Base-by-base conservation (phyloP, 2,113 vertebrate genomes). In the Cryptomyrus ogoouensis region DNA sequence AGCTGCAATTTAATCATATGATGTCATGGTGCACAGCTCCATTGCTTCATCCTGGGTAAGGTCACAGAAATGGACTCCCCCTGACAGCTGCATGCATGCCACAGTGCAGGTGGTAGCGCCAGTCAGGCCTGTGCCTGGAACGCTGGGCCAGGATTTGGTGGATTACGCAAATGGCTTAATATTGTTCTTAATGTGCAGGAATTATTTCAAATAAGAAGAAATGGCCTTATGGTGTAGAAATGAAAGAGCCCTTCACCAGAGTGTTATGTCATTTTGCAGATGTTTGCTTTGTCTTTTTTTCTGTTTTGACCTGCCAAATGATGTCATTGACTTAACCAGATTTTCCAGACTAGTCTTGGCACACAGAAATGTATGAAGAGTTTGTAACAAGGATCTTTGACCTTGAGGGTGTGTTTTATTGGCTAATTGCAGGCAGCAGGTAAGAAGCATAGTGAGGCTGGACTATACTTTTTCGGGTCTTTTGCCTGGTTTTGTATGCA, bases 81-180 rank as follows among this genome's bases (percentile, higher is more conserved):
- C 46, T 21, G n/a, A 47, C 49, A 89, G 52, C 31, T 85, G 86
- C 66, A 77, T 1, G 17, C 27, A 46, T n/a, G 39, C 49, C 46
- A 21, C 35, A 70, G 50, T 39, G 50, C 89, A 84, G 80, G 77
- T 44, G 77, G 52, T 89, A 39, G 52, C 7, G n/a, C 77, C 80
- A 47, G 53, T 31, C 35, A 5, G 50, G 49, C 27, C 21, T 2
- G 27, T 31, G 88, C 87, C 49, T 56, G 74, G 88, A 21, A 31
- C 56, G 89, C 91, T 93, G 17, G 92, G 89, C 89, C 88, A 88
- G 93, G 94, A 94, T 95, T 95, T 94, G 89, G 90, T 84, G 92
- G 94, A 94, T 95, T 92, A 92, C 91, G 91, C 89, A 91, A 89
- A 93, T 93, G 89, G 92, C 90, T 94, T 94, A 93, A 93, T 93